These are phyloP conservation scores for Harlomillsia oculata DNA, from an alignment of 1,140 invertebrate genomes.

Conservation along the genomic window DNA sequence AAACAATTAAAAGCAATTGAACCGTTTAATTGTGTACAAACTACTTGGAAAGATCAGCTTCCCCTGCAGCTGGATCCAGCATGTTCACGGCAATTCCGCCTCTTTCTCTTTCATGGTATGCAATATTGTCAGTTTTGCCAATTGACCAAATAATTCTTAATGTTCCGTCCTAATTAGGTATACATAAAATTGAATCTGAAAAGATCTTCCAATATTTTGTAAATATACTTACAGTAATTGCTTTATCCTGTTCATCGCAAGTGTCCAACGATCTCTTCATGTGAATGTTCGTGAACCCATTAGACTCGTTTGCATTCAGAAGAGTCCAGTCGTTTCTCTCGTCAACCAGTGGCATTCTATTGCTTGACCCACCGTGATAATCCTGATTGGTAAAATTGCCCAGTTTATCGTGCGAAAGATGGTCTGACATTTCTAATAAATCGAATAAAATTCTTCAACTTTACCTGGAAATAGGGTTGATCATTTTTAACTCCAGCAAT, in stretches of 20 bases:
- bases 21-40: no score
- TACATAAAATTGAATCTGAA: no score
- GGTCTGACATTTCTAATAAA: neutral
- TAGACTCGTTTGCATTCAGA: neutral
- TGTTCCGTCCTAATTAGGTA: no score
- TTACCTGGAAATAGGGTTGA: neutral
- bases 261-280: neutral
- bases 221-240: neutral
- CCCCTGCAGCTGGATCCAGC: no score
- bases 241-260: neutral
- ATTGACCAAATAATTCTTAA: no score
- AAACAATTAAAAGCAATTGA: no score
- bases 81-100: no score
- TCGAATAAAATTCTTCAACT: neutral
- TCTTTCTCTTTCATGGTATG: no score
- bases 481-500: neutral
- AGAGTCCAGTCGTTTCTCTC: neutral
- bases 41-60: no score
- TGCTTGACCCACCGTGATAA: neutral
- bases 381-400: neutral
- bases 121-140: no score
- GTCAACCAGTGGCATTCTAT: neutral
- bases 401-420: neutral
- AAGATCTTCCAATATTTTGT: no score
- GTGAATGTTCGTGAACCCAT: neutral